phyloP scores from a whole-genome alignment of 2,888 invertebrate species.

The Notocelia uddmanniana region DNA sequence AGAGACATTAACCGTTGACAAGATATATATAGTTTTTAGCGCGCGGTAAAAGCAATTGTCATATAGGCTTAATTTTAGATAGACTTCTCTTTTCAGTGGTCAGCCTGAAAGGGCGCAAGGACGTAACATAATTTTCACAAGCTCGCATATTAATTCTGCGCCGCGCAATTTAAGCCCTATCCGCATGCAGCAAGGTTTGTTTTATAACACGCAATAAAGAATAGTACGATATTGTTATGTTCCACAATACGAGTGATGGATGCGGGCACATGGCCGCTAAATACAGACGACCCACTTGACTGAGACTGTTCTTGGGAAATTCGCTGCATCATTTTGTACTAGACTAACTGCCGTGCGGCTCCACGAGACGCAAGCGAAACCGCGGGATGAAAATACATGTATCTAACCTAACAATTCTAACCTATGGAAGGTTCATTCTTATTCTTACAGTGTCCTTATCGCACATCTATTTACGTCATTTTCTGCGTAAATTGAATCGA shows the following conservation, averaged over 20 bases:
- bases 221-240: slow-evolving; percentile 13
- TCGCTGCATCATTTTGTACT: slow-evolving; percentile 21
- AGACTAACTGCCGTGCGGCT: neutral
- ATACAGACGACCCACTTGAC: slow-evolving; percentile 42
- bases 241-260: slow-evolving; percentile 28
- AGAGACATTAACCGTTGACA: neutral
- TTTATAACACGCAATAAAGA: neutral
- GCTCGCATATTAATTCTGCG: neutral
- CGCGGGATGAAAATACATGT: too few species aligned
- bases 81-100: neutral
- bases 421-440: too few species aligned
- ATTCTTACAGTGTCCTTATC: too few species aligned
- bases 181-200: neutral
- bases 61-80: neutral
- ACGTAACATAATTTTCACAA: slow-evolving; percentile 19
- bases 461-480: too few species aligned
- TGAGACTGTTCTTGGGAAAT: slow-evolving; percentile 32
- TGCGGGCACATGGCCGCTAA: slow-evolving; percentile 40
- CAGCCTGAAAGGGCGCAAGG: slow-evolving; percentile 5
- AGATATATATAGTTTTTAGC: neutral
- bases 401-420: too few species aligned
- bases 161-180: neutral
- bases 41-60: neutral
- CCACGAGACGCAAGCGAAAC: too few species aligned
- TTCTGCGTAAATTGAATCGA: too few species aligned